A percentile compares a stretch with the other conserved stretches of the same genome.
Conservation (phyloP, 1,140 invertebrate genomes). For the Melitaea cinxia region DNA sequence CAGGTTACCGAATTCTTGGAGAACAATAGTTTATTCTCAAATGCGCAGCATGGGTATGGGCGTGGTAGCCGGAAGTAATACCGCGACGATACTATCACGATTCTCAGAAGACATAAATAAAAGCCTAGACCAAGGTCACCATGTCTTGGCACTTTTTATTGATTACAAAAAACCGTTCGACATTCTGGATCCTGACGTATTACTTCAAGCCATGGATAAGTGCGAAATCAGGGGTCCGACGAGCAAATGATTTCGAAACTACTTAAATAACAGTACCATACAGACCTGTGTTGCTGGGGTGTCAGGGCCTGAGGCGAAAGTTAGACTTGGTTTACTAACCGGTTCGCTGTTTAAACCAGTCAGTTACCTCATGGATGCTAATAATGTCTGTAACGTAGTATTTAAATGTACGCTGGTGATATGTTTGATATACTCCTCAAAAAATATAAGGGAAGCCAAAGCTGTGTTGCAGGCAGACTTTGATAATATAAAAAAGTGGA, state of each 20-base stretch:
- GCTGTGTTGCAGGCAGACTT: not conserved
- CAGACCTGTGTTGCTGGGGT: not conserved
- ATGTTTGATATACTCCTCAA: not conserved
- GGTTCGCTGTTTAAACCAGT: constrained; percentile 1
- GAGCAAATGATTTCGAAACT: constrained; percentile 4
- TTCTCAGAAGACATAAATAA: constrained; percentile 1
- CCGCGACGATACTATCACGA: no score
- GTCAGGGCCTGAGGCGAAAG: not conserved
- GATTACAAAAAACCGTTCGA: constrained; percentile 43
- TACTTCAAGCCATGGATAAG: constrained; percentile 29
- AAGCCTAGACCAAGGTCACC: constrained; percentile 15
- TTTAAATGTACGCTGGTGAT: not conserved
- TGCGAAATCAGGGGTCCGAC: constrained; percentile 31
- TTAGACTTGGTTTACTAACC: not conserved
- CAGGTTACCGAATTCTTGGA: no score
- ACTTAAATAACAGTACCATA: not conserved
- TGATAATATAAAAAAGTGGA: no score
- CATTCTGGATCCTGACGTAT: constrained; percentile 31
- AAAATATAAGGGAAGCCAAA: not conserved
- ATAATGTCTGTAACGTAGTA: not conserved
- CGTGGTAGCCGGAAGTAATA: no score
- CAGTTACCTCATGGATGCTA: constrained; percentile 2
- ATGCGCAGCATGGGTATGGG: no score
- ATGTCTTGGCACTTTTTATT: constrained; percentile 34
- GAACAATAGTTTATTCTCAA: no score